Base-by-base conservation (phyloP, 2,113 vertebrate genomes). In the Plecotus auritus region DNA sequence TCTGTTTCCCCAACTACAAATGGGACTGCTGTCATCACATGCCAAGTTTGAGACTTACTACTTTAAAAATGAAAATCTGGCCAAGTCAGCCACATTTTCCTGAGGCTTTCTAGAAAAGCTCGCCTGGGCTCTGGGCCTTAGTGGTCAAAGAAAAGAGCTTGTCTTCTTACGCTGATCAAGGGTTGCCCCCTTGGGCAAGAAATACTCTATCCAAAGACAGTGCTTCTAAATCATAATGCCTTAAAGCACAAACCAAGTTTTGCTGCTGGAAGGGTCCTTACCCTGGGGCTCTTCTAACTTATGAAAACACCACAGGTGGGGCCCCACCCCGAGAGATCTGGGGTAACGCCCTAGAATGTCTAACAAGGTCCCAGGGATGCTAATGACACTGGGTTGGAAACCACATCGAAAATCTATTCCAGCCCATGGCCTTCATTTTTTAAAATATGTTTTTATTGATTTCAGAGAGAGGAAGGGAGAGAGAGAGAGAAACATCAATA, bases 91-190 rank as follows among this genome's bases (percentile, higher is more conserved):
- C 59, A n/a, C 26, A 7, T 90, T 49, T 28, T 66, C 32, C 72
- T 20, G 9, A 94, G 73, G 8, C 76, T 93, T 93, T 84, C 70
- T 95, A 61, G 70, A 87, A 45, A 92, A 88, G 9, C 16, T 95
- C n/a, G 40, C n/a, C 73, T 85, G 51, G 26, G n/a, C n/a, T 35
- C 54, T 23, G 56, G 10, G 67, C 45, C 70, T n/a, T 35, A 17
- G 9, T 72, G 22, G 26, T 80, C 69, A 49, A 35, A 54, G 67
- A 81, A 81, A 93, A 35, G 2, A 67, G 17, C 45, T 80, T 66
- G 54, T 78, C 69, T 56, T 70, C 54, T 28, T 72, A 70, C 80
- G 18, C 69, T 22, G 54, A 56, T 64, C 13, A 69, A 61, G 20
- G 23, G 22, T 88, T 81, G 12, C 32, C 23, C 78, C 61, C 74